Evolutionary conservation across 2,113 vertebrate genomes (phyloP).

Genomic region (Myodes glareolus): DNA sequence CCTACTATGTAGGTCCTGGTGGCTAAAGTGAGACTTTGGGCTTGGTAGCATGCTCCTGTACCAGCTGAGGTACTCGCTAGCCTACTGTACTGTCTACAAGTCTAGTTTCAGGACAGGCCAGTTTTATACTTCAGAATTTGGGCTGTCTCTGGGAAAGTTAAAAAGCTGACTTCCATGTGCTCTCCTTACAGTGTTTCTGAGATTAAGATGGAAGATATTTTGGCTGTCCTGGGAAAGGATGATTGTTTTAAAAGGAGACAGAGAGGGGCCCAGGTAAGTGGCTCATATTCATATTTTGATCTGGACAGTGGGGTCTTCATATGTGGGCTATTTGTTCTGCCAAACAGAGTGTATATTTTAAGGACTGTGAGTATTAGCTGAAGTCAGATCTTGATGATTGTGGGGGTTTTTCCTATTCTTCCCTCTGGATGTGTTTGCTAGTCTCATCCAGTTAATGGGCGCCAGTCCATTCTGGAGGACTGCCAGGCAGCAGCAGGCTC

Average conservation of each 20-base stretch:
- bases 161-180: background rate
- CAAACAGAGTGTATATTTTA: background rate
- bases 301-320: background rate
- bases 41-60: background rate
- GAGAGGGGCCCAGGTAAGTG: conserved; percentile 89
- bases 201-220: conserved; percentile 92
- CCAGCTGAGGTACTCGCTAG: background rate
- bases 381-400: background rate
- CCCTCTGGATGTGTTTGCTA: background rate
- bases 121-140: background rate
- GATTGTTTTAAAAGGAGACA: conserved; percentile 88
- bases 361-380: background rate
- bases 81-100: background rate
- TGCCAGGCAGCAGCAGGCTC: background rate
- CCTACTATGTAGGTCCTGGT: background rate
- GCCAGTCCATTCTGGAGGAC: background rate
- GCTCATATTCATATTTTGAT: background rate
- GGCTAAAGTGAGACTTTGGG: background rate
- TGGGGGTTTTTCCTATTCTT: background rate
- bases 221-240: conserved; percentile 89
- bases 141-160: background rate
- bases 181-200: conserved; percentile 89
- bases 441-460: background rate
- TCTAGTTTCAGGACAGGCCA: background rate
- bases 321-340: background rate